Conservation (phyloP, 2,113 vertebrate genomes). For the Coryphaenoides rupestris region DNA sequence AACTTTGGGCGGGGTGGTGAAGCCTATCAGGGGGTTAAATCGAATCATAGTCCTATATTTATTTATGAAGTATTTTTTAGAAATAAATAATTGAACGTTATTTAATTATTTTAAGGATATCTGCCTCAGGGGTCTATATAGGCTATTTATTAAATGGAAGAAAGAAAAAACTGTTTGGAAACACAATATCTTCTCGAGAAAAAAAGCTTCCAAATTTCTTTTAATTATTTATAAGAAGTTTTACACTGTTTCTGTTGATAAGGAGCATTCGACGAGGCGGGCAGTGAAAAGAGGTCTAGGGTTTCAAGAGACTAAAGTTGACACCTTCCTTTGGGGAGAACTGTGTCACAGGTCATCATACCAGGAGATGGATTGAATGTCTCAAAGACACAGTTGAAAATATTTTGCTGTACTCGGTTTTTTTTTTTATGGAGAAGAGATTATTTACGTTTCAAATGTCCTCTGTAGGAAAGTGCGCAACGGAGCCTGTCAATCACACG, state of each 20-base stretch:
- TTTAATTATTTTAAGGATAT: neutral
- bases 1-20: too few relatives aligned
- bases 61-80: neutral
- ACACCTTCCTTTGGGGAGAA: slow-evolving; percentile 30
- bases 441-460: slow-evolving; percentile 32
- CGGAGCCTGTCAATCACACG: slow-evolving; percentile 36
- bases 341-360: slow-evolving; percentile 57
- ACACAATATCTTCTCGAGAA: neutral
- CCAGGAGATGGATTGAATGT: slow-evolving; percentile 50
- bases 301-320: slow-evolving; percentile 35
- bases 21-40: too few relatives aligned
- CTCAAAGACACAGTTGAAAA: slow-evolving; percentile 48
- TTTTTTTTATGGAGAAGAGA: slow-evolving; percentile 40
- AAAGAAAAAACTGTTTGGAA: too few relatives aligned
- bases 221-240: neutral
- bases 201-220: too few relatives aligned
- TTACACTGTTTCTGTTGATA: slow-evolving; percentile 15
- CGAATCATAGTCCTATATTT: too few relatives aligned
- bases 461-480: slow-evolving; percentile 41
- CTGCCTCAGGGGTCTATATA: too few relatives aligned
- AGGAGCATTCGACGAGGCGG: slow-evolving; percentile 3
- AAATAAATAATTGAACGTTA: neutral
- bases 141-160: too few relatives aligned
- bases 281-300: slow-evolving; percentile 30
- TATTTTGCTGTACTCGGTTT: slow-evolving; percentile 25